Evolutionary conservation across 2,888 invertebrate species (phyloP).

Genomic region (Synanthedon formicaeformis): DNA sequence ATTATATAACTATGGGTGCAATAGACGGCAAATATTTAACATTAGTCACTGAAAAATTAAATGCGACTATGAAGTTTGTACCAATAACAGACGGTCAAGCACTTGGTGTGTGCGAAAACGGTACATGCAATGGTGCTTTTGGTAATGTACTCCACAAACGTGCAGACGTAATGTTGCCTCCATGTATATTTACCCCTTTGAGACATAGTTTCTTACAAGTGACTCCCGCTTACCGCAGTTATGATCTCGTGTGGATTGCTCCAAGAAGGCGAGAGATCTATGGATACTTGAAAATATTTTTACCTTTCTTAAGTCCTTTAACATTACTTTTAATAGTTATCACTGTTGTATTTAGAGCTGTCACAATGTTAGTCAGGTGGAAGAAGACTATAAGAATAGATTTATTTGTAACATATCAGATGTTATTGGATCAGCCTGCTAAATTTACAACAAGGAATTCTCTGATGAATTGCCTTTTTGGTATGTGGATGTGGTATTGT

Average conservation of each 20-base stretch:
- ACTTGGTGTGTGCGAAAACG: constrained; percentile 20
- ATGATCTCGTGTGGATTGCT: constrained; percentile 29
- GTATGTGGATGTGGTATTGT: constrained; percentile 44
- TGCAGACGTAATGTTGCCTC: constrained; percentile 1
- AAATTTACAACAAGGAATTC: constrained; percentile 24
- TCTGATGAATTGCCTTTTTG: constrained; percentile 25
- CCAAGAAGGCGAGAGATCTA: constrained; percentile 27
- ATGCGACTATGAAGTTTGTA: constrained; percentile 23
- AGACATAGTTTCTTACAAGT: constrained; percentile 22
- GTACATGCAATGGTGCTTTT: constrained; percentile 19
- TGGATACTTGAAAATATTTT: constrained; percentile 27
- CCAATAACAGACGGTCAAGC: constrained; percentile 11
- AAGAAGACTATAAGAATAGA: background rate
- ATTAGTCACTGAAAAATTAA: constrained; percentile 21
- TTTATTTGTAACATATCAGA: constrained; percentile 17
- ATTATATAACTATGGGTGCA: constrained; percentile 19
- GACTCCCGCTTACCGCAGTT: constrained; percentile 6
- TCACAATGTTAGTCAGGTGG: constrained; percentile 5
- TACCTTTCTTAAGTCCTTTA: constrained; percentile 26
- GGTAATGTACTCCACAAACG: constrained; percentile 16
- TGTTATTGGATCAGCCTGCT: constrained; percentile 35
- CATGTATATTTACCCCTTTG: background rate
- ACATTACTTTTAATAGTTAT: constrained; percentile 9
- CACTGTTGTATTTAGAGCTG: constrained; percentile 14
- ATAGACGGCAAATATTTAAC: constrained; percentile 24